Evolutionary conservation across 2,888 invertebrate genomes (phyloP), one percentile per base, ranked within the genome.

Genomic region (Tromatobia lineatoria): DNA sequence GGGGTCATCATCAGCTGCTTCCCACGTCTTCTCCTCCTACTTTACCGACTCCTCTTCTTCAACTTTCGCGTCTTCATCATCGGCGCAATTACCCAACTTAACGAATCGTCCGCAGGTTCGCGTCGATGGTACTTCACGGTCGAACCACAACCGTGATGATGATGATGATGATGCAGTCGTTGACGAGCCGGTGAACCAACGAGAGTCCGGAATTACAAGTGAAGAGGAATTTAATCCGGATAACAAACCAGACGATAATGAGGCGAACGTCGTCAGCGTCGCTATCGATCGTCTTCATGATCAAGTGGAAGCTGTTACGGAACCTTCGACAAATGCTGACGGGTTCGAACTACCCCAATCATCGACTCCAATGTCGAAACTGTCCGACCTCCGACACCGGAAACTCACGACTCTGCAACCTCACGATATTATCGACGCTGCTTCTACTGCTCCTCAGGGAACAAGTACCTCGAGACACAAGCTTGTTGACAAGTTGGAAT

Each of bases 401-500:
- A 64, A 64, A 38, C 64, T 38, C 57, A 25, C 29, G 75, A 59
- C 11, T 8, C 20, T 25, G 59, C 38, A n/a, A 47, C 52, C 34
- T 38, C 50, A 64, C 8, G 38, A 13, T 15, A 38, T 15, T 23
- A 59, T 6, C 15, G 78, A 0, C 18, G 50, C 34, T 47, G 23
- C 18, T 47, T 47, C 34, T 64, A 15, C 8, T 3, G 66, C 11
- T 29, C 45, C 57, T 66, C 52, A 23, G 29, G 61, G 47, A 50
- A 54, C 71, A 18, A 81, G 45, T 18, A 66, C 73, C 74, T 34
- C 81, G 70, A 54, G 83, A 45, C 29, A 74, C 64, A 71, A 54
- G 52, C 67, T 87, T 75, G 82, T 82, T 54, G 89, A 90, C 76
- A 92, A 91, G 87, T 89, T 95, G 61, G 95, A 95, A 90, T 95